A percentile compares a stretch with the other conserved stretches of the same genome.
Evolutionary conservation across 2,888 invertebrate genomes (phyloP).

Genomic region (Eumerus sabulonum): DNA sequence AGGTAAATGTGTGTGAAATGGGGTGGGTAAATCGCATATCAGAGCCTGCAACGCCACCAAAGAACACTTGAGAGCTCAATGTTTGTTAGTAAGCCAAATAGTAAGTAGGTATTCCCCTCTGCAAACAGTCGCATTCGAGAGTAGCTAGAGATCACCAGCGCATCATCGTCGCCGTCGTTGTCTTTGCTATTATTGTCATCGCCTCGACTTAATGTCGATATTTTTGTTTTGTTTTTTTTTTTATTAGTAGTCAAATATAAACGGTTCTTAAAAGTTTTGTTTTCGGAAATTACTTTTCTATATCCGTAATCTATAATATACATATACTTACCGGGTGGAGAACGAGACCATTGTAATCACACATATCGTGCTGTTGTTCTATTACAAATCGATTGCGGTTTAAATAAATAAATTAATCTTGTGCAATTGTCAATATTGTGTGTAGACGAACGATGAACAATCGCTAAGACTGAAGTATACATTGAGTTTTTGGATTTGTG

Average conservation of each 20-base stretch:
- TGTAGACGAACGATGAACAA: conserved; percentile 57
- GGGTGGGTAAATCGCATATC: conserved; percentile 60
- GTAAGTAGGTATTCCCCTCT: conserved; percentile 80
- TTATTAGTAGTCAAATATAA: conserved; percentile 66
- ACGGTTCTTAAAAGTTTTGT: conserved; percentile 69
- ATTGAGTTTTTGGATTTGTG: conserved; percentile 37
- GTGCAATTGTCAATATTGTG: conserved; percentile 61
- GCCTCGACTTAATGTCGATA: conserved; percentile 68
- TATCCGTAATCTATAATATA: conserved; percentile 40
- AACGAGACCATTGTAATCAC: conserved; percentile 62
- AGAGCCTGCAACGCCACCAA: conserved; percentile 62
- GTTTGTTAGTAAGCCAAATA: conserved; percentile 80
- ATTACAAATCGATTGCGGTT: conserved; percentile 66
- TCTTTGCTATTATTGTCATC: conserved; percentile 68
- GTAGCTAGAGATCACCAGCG: conserved; percentile 79
- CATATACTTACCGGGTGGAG: conserved; percentile 56
- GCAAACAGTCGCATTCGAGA: conserved; percentile 80
- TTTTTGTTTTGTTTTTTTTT: conserved; percentile 55
- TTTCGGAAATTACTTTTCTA: conserved; percentile 67
- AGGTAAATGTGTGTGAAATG: conserved; percentile 33
- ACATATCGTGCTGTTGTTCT: conserved; percentile 62
- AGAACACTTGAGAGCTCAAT: conserved; percentile 79
- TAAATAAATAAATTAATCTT: conserved; percentile 69
- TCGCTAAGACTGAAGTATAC: conserved; percentile 56
- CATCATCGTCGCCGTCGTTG: conserved; percentile 72